phyloP scores from a whole-genome alignment of 2,797 vertebrate species.

The Anguilla marmorata region DNA sequence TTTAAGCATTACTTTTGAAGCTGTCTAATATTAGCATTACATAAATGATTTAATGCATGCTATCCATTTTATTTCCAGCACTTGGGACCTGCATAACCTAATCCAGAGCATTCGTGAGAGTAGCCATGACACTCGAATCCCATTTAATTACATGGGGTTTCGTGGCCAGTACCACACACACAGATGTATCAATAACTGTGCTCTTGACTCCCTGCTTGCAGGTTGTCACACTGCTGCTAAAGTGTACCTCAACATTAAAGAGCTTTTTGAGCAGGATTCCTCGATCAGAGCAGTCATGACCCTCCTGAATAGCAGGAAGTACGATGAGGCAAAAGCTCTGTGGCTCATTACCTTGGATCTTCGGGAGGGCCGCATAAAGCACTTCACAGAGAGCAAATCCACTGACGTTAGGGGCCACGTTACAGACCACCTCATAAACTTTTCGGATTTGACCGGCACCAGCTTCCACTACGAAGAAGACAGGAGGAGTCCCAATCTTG shows the following conservation, averaged over 20 bases:
- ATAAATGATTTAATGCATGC: no score
- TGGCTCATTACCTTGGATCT: conserved; percentile 27
- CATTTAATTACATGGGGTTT: neutral
- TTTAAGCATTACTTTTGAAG: no score
- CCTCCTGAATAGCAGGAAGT: neutral
- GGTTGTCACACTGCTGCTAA: neutral
- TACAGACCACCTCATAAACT: conserved; percentile 24
- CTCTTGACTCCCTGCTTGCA: conserved; percentile 23
- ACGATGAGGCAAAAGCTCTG: conserved; percentile 15
- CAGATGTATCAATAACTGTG: neutral
- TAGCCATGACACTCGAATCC: no score
- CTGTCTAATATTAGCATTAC: no score
- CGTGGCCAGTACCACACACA: neutral
- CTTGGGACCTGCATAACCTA: neutral
- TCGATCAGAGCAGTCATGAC: neutral
- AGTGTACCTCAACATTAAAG: neutral
- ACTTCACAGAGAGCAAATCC: neutral
- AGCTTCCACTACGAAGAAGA: neutral
- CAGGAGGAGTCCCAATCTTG: neutral
- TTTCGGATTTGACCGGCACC: neutral
- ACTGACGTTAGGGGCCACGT: conserved; percentile 9
- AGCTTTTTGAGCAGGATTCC: neutral
- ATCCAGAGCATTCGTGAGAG: neutral
- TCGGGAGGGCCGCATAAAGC: neutral
- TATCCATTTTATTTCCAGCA: neutral